phyloP scores from a whole-genome alignment of 2,113 vertebrate species.

The Pelvicachromis taeniatus region DNA sequence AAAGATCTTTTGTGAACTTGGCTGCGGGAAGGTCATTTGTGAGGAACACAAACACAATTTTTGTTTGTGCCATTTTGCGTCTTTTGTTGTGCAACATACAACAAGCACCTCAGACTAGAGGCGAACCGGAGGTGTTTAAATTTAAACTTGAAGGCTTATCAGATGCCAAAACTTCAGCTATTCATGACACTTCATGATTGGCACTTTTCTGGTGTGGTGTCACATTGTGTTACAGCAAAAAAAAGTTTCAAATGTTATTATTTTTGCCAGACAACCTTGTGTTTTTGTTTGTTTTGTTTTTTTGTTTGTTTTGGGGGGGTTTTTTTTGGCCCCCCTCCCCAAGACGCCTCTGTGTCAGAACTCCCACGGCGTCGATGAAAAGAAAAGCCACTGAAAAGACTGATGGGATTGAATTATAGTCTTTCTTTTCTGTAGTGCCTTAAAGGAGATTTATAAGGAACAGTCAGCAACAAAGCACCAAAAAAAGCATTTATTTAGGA shows the following conservation, averaged over 20 bases:
- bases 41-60: neutral
- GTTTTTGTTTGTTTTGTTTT: neutral
- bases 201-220: neutral
- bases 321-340: neutral
- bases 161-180: neutral
- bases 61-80: neutral
- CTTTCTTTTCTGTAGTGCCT: neutral
- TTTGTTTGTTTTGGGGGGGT: neutral
- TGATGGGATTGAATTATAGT: neutral
- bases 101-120: neutral
- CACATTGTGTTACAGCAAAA: neutral
- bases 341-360: neutral
- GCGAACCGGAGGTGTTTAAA: neutral
- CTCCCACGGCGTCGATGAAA: neutral
- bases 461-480: neutral
- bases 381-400: neutral
- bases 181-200: neutral
- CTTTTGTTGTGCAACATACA: neutral
- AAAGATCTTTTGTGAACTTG: neutral
- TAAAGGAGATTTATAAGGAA: neutral
- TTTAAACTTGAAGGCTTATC: neutral
- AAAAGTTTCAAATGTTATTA: neutral
- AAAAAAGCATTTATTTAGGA: neutral
- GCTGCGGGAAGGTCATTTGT: neutral
- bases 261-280: neutral